Percentiles rank a stretch among this genome's conserved stretches.
Conservation (phyloP, 2,888 invertebrate species). For the Fragum fragum region DNA sequence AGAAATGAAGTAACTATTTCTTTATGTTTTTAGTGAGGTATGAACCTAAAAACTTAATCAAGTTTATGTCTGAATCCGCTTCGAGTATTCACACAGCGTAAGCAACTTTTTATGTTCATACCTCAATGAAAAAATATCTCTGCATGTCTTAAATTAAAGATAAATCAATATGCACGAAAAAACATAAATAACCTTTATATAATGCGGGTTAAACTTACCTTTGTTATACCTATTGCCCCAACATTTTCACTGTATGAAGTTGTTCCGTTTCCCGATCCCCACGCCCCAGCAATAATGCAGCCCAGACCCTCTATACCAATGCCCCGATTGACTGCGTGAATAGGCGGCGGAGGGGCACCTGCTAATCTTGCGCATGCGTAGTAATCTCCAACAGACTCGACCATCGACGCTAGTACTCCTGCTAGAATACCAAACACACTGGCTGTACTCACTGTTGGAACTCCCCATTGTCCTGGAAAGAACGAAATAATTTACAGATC, state of each 20-base stretch:
- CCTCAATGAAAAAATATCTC: too few species aligned
- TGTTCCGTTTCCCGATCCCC: conserved; percentile 95
- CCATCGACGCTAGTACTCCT: conserved; percentile 82
- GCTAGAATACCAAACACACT: conserved; percentile 84
- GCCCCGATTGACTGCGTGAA: conserved; percentile 95
- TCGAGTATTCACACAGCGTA: too few species aligned
- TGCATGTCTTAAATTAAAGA: too few species aligned
- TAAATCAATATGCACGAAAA: too few species aligned
- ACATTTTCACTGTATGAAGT: conserved; percentile 97
- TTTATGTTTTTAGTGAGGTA: too few species aligned
- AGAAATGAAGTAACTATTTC: too few species aligned
- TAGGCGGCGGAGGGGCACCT: conserved; percentile 93
- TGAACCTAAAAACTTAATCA: too few species aligned
- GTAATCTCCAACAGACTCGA: conserved; percentile 42
- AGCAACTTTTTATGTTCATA: too few species aligned
- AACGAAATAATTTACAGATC: background rate
- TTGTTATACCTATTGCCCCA: conserved; percentile 95
- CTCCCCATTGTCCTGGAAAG: conserved; percentile 85
- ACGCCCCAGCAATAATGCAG: conserved; percentile 93
- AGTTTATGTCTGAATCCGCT: too few species aligned
- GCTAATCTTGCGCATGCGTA: conserved; percentile 79
- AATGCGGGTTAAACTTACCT: too few species aligned
- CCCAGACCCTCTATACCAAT: conserved; percentile 93
- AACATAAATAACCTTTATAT: too few species aligned
- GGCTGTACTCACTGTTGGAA: conserved; percentile 80